Percentiles rank a stretch among this genome's conserved stretches.
phyloP scores from a whole-genome alignment of 2,113 vertebrate species.

The Silurus glanis region DNA sequence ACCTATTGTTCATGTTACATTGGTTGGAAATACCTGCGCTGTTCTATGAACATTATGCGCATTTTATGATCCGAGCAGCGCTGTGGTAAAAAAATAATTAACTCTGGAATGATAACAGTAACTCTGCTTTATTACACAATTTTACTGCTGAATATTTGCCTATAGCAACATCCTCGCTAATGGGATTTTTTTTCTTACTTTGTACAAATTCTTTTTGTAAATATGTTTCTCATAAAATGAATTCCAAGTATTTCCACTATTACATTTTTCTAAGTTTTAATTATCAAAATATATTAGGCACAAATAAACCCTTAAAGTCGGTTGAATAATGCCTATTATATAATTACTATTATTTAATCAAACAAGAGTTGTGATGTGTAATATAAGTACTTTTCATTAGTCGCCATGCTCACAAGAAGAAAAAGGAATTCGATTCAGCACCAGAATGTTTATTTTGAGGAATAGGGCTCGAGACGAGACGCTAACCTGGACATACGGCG shows the following conservation, averaged over 20 bases:
- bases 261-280: not conserved
- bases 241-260: not conserved
- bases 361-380: not conserved
- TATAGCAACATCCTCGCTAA: not conserved
- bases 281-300: not conserved
- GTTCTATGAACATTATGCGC: not conserved
- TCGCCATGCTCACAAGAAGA: not conserved
- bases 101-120: not conserved
- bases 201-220: not conserved
- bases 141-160: not conserved
- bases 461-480: slow-evolving; percentile 1
- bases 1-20: not conserved
- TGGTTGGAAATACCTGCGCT: not conserved
- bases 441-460: slow-evolving; percentile 34
- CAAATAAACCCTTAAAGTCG: not conserved
- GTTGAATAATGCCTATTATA: not conserved
- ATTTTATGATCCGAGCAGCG: not conserved
- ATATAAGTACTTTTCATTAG: not conserved
- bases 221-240: not conserved
- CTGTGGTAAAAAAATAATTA: not conserved
- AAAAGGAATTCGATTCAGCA: not conserved
- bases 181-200: not conserved
- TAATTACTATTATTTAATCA: slow-evolving; percentile 3
- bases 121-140: not conserved
- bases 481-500: slow-evolving; percentile 60